Evolutionary conservation across 2,113 vertebrate genomes (phyloP).

Genomic region (Glaucidium brasilianum): DNA sequence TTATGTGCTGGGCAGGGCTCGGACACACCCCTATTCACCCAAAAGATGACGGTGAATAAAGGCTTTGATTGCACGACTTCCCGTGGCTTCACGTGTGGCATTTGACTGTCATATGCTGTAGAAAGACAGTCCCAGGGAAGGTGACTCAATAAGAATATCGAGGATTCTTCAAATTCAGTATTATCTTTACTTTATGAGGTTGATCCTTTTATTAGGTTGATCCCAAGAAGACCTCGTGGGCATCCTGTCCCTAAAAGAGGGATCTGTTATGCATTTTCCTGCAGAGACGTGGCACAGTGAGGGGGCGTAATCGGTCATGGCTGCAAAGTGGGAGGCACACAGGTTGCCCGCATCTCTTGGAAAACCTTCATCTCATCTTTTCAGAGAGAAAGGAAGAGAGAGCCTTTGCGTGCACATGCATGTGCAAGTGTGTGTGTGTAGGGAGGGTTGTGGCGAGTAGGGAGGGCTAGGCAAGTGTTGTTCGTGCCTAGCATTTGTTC

Average conservation of each 20-base stretch:
- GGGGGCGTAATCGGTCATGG: not conserved
- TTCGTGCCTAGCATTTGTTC: not conserved
- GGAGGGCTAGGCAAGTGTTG: not conserved
- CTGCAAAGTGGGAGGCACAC: not conserved
- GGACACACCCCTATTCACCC: not conserved
- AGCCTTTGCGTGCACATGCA: accelerated
- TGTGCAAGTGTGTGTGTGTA: not conserved
- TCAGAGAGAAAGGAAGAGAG: not conserved
- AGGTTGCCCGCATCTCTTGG: not conserved
- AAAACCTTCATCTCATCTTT: not conserved
- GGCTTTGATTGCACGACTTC: not conserved
- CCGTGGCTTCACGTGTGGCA: not conserved
- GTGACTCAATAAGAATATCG: not conserved
- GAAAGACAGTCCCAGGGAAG: not conserved
- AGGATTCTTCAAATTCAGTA: not conserved
- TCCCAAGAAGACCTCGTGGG: not conserved
- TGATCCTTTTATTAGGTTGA: not conserved
- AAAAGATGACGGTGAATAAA: not conserved
- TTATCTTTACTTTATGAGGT: not conserved
- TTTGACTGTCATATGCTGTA: not conserved
- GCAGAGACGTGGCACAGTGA: not conserved
- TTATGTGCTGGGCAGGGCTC: not conserved
- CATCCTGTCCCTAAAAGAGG: not conserved
- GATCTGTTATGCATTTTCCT: not conserved
- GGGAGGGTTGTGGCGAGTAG: not conserved